Percentiles rank a stretch among this genome's conserved stretches.
Conservation (phyloP, 2,888 invertebrate genomes). For the Watsonalla binaria region DNA sequence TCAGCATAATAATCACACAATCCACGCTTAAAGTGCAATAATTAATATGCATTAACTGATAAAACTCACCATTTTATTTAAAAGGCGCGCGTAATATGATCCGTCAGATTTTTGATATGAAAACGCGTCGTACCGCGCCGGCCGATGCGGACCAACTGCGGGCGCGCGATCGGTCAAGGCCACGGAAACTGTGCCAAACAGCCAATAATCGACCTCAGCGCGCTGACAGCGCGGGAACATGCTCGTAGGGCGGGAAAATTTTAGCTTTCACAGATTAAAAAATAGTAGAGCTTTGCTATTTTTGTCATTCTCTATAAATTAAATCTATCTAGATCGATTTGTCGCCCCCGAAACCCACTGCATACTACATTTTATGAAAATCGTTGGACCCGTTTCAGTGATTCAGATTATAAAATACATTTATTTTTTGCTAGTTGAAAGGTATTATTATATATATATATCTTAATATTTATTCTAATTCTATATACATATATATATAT, state of each 20-base stretch:
- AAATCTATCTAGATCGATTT: too few species aligned
- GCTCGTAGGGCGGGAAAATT: conserved; percentile 24
- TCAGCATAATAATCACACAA: neutral
- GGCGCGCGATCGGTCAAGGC: conserved; percentile 62
- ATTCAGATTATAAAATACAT: too few species aligned
- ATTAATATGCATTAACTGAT: neutral
- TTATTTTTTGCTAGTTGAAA: too few species aligned
- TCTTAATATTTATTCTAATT: too few species aligned
- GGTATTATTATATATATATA: too few species aligned
- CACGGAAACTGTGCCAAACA: conserved; percentile 66
- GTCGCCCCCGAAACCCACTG: conserved; percentile 7
- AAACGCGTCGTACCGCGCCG: conserved; percentile 33
- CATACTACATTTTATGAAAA: too few species aligned
- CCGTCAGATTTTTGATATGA: conserved; percentile 13
- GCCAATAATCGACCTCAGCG: conserved; percentile 37
- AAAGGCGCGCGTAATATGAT: conserved; percentile 35
- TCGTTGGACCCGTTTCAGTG: too few species aligned
- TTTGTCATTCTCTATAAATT: too few species aligned
- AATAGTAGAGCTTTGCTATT: too few species aligned
- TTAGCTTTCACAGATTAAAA: neutral
- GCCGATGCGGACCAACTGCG: conserved; percentile 63
- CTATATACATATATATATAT: too few species aligned
- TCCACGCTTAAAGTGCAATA: too few species aligned
- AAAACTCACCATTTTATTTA: conserved; percentile 27
- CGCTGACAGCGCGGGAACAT: conserved; percentile 60